A percentile compares a stretch with the other conserved stretches of the same genome.
Evolutionary conservation across 2,113 vertebrate genomes (phyloP).

Genomic region (Leucopsar rothschildi): DNA sequence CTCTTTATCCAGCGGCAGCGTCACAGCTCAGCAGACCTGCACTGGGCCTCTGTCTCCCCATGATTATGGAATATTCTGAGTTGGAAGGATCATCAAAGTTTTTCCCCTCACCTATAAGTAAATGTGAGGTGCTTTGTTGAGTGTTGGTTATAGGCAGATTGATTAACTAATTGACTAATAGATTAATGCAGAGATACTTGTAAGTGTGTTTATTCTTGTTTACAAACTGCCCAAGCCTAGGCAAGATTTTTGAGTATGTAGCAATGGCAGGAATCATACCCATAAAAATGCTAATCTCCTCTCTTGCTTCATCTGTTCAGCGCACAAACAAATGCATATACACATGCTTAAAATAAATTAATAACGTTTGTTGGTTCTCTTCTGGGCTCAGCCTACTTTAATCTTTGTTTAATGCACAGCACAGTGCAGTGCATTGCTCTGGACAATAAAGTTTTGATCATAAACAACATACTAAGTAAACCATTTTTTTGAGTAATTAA

Average conservation of each 20-base stretch:
- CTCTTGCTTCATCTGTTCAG: constrained; percentile 9
- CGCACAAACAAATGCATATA: neutral
- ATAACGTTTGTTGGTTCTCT: neutral
- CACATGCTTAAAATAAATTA: neutral
- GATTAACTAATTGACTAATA: neutral
- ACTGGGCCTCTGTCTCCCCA: neutral
- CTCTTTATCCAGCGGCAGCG: fast-evolving
- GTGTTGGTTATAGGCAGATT: neutral
- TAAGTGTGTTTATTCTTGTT: constrained; percentile 41
- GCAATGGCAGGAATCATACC: constrained; percentile 45
- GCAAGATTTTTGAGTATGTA: constrained; percentile 9
- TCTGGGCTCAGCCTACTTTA: neutral
- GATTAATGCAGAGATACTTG: neutral
- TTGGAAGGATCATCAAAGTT: neutral
- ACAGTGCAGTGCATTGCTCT: neutral
- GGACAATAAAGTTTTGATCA: neutral
- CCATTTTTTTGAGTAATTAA: neutral
- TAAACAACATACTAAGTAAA: neutral
- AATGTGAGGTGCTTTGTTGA: neutral
- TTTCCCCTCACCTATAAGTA: neutral
- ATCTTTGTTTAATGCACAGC: neutral
- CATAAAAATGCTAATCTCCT: constrained; percentile 37
- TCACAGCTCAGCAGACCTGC: neutral
- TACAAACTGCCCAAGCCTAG: constrained; percentile 32
- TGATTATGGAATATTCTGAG: neutral